A percentile compares a stretch with the other conserved stretches of the same genome.
Conservation (phyloP, 2,797 vertebrate genomes). For the Florisuga fusca region DNA sequence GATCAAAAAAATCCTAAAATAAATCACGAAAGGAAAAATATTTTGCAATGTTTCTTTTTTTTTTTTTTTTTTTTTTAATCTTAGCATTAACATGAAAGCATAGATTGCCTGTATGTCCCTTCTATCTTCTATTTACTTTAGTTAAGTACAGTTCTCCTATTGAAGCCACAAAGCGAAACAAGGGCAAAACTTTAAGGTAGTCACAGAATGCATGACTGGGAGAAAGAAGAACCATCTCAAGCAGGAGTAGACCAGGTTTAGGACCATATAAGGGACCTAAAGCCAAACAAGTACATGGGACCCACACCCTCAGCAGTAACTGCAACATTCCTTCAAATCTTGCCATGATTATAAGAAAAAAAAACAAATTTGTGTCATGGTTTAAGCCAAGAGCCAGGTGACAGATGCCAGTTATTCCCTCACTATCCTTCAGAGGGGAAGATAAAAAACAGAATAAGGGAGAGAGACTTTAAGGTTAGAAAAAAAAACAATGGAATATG, state of each 20-base stretch:
- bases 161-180: neutral
- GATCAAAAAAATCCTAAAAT: neutral
- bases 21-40: accelerated
- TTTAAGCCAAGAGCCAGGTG: too few relatives aligned
- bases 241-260: too few relatives aligned
- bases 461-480: too few relatives aligned
- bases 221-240: too few relatives aligned
- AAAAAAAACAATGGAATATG: too few relatives aligned
- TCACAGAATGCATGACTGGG: too few relatives aligned
- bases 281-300: too few relatives aligned
- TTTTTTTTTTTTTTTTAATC: neutral
- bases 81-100: accelerated
- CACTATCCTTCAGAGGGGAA: too few relatives aligned
- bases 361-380: neutral
- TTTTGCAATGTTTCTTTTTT: neutral
- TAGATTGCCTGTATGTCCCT: neutral
- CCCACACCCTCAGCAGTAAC: neutral
- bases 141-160: neutral
- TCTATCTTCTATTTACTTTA: neutral
- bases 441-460: too few relatives aligned
- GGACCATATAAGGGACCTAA: too few relatives aligned
- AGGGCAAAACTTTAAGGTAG: neutral
- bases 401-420: too few relatives aligned
- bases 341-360: neutral
- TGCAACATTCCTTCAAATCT: neutral